A percentile compares a stretch with the other conserved stretches of the same genome.
phyloP scores from a whole-genome alignment of 2,113 vertebrate genomes.

The Cheirogaleus medius region DNA sequence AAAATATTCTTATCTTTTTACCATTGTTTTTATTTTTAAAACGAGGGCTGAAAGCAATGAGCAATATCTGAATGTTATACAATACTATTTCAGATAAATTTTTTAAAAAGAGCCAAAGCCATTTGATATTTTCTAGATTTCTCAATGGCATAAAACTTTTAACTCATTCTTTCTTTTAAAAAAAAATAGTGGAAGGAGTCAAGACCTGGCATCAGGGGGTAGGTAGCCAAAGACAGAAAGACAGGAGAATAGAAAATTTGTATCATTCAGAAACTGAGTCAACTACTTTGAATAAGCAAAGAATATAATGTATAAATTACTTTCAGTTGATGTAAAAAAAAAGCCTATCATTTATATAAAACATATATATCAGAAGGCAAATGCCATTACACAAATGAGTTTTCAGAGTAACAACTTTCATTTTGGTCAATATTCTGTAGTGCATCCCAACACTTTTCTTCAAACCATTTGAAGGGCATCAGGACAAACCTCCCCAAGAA shows the following conservation, averaged over 20 bases:
- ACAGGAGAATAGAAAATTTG: neutral
- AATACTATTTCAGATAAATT: neutral
- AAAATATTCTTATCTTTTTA: neutral
- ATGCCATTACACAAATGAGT: neutral
- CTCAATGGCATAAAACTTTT: neutral
- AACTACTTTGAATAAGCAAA: slow-evolving; percentile 25
- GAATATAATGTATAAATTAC: neutral
- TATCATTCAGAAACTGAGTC: neutral
- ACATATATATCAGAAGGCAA: neutral
- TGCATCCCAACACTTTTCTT: neutral
- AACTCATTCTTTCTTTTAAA: neutral
- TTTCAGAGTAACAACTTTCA: neutral
- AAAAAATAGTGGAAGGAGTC: neutral
- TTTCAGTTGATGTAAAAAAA: neutral
- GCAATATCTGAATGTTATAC: neutral
- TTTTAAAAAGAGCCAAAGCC: neutral
- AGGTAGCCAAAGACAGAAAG: neutral
- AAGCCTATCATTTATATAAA: neutral
- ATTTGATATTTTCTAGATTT: slow-evolving; percentile 26
- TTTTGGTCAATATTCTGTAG: neutral
- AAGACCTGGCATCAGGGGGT: neutral
- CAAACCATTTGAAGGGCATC: neutral
- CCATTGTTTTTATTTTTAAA: slow-evolving; percentile 19
- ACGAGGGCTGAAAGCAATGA: neutral
- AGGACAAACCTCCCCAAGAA: neutral